phyloP scores from a whole-genome alignment of 92 coral and sea anemone genomes.

The Zoanthus gigantus region DNA sequence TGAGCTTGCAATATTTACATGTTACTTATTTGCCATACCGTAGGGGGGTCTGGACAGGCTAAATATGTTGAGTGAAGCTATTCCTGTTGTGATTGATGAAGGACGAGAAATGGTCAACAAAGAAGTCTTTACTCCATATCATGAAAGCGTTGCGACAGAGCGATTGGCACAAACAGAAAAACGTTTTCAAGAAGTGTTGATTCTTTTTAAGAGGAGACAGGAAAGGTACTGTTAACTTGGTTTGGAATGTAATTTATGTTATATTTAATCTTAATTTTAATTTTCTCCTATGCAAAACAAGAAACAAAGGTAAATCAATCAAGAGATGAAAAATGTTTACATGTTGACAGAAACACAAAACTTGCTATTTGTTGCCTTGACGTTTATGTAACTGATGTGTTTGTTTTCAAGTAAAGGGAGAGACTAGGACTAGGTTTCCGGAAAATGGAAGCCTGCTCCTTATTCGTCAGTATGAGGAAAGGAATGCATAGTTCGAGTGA shows the following conservation, averaged over 20 bases:
- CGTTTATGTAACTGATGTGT: too few species aligned
- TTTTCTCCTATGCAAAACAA: too few species aligned
- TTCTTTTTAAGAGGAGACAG: slow-evolving; percentile 22
- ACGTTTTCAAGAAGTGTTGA: slow-evolving; percentile 1
- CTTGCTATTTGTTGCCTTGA: too few species aligned
- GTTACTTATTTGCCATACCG: not conserved
- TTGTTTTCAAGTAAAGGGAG: too few species aligned
- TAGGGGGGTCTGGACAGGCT: slow-evolving; percentile 14
- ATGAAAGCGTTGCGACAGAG: slow-evolving; percentile 6
- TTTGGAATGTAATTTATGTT: not conserved
- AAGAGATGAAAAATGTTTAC: too few species aligned
- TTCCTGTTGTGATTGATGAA: slow-evolving; percentile 1
- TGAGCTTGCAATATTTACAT: too few species aligned
- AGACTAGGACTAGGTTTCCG: too few species aligned
- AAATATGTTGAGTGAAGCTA: not conserved
- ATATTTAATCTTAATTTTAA: not conserved
- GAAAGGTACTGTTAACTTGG: not conserved
- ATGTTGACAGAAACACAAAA: too few species aligned
- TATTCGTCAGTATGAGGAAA: too few species aligned
- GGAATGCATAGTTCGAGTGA: too few species aligned
- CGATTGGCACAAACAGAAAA: slow-evolving; percentile 31
- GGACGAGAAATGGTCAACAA: slow-evolving; percentile 1
- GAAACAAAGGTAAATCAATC: too few species aligned
- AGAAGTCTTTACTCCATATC: not conserved
- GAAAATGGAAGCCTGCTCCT: too few species aligned